Conservation (phyloP, 2,113 vertebrate species). For the Colinus virginianus region DNA sequence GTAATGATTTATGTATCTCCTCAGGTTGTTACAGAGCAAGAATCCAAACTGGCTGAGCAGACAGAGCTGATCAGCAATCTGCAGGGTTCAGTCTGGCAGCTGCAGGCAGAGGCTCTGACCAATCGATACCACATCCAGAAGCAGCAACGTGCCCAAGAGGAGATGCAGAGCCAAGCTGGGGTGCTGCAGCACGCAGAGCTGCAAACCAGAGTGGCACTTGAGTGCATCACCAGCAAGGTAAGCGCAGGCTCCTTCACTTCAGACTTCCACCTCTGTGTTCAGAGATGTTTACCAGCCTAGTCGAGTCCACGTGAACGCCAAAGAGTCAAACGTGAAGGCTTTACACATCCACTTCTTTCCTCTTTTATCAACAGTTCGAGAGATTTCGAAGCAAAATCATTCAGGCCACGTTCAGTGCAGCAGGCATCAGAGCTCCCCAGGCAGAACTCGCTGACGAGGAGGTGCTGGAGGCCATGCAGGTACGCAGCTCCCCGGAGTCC, state of each 20-base stretch:
- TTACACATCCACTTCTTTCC: background rate
- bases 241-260: rapidly evolving
- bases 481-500: background rate
- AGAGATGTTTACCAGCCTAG: background rate
- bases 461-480: slow-evolving; percentile 77
- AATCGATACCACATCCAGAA: background rate
- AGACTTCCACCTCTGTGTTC: background rate
- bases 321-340: background rate
- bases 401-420: slow-evolving; percentile 56
- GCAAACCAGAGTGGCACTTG: slow-evolving; percentile 67
- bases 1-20: rapidly evolving
- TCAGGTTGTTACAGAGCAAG: slow-evolving; percentile 64
- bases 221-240: slow-evolving; percentile 66
- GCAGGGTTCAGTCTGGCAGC: background rate
- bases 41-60: background rate
- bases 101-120: slow-evolving; percentile 30
- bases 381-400: slow-evolving; percentile 72
- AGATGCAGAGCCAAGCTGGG: background rate
- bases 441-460: slow-evolving; percentile 53
- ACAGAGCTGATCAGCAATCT: background rate
- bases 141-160: background rate
- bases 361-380: slow-evolving; percentile 70
- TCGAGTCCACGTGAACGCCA: background rate
- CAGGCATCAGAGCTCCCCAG: slow-evolving; percentile 15
- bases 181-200: slow-evolving; percentile 38